Percentiles rank a stretch among this genome's conserved stretches.
Evolutionary conservation across 1,140 invertebrate genomes (phyloP).

Genomic region (Orchesella cincta): DNA sequence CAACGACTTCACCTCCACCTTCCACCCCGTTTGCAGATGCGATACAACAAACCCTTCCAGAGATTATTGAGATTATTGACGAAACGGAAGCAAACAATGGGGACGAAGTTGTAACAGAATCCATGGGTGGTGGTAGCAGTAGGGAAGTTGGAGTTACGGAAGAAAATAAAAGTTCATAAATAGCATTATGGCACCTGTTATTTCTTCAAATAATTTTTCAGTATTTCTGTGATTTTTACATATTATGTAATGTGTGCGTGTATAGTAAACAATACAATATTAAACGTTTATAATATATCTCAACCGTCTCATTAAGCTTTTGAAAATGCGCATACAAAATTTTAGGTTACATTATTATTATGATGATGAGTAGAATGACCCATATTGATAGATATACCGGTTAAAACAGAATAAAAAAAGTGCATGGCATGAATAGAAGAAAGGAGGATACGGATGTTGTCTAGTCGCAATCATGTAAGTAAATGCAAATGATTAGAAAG

Average conservation of each 20-base stretch:
- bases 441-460: not conserved
- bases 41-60: not conserved
- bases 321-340: too few relatives aligned
- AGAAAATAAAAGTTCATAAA: not conserved
- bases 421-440: too few relatives aligned
- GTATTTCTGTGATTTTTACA: conserved; percentile 19
- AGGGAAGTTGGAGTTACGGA: not conserved
- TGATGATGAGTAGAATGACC: too few relatives aligned
- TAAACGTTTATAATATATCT: too few relatives aligned
- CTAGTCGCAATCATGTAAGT: not conserved
- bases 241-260: too few relatives aligned
- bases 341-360: too few relatives aligned
- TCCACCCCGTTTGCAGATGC: not conserved
- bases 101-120: not conserved
- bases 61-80: not conserved
- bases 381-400: too few relatives aligned
- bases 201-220: not conserved
- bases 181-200: not conserved
- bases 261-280: too few relatives aligned
- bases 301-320: too few relatives aligned
- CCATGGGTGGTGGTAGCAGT: not conserved
- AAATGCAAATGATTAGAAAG: conserved; percentile 29
- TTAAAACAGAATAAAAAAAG: too few relatives aligned
- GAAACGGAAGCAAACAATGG: not conserved
- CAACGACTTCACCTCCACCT: not conserved